phyloP scores from a whole-genome alignment of 2,888 invertebrate genomes.

The Neoaliturus tenellus region DNA sequence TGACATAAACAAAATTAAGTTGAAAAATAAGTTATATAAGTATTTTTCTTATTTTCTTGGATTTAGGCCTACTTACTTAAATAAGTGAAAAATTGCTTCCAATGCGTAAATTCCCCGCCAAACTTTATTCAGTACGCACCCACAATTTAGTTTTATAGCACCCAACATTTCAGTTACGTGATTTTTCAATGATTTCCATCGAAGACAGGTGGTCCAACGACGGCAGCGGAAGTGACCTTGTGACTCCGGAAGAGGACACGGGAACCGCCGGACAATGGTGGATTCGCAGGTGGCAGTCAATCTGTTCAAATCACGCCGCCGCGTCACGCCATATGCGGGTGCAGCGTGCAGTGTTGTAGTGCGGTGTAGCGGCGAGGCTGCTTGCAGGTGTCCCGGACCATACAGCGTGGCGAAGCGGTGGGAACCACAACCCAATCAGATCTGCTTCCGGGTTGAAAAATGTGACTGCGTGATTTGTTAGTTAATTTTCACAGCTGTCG shows the following conservation, averaged over 20 bases:
- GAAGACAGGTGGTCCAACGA: not conserved
- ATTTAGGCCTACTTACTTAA: no score
- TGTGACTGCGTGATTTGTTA: not conserved
- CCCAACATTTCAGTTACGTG: no score
- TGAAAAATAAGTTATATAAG: no score
- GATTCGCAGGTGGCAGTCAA: constrained; percentile 20
- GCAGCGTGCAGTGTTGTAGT: no score
- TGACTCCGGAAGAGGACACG: constrained; percentile 52
- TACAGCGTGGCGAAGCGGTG: not conserved
- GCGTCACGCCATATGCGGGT: not conserved
- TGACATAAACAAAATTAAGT: no score
- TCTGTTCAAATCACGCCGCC: constrained; percentile 29
- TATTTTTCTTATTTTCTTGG: no score
- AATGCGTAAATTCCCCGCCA: no score
- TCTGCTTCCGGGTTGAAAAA: not conserved
- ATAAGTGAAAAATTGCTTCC: no score
- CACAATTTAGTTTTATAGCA: no score
- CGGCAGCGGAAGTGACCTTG: constrained; percentile 21
- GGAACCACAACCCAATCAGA: not conserved
- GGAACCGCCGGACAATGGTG: constrained; percentile 3
- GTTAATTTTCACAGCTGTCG: no score
- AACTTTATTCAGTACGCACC: no score
- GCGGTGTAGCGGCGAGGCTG: not conserved
- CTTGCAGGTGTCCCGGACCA: not conserved
- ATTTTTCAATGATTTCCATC: not conserved